Base-by-base conservation (phyloP, 1,140 invertebrate species). In the Aphaenogaster ashmeadi region DNA sequence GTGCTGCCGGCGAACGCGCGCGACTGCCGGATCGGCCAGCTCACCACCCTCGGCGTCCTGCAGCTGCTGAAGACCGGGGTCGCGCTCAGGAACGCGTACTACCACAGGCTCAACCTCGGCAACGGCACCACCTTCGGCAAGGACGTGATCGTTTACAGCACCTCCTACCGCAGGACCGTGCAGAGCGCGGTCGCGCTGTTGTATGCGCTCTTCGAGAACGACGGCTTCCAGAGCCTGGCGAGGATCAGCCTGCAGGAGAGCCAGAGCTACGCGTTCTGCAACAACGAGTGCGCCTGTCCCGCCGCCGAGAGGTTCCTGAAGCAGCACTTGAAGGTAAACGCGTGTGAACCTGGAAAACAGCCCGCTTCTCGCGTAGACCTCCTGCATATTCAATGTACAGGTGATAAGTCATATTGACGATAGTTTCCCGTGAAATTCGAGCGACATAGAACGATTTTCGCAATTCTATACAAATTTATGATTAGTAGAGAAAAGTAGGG, bases 161-260 rank as follows among this genome's bases (percentile, higher is more conserved):
- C 98, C 0, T 96, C 97, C 54, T 98, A 98, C 94, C 96, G 98
- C 8, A 96, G 98, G 91, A 99, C 98, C 13, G 98, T 98, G 89
- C 98, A 99, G 94, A 99, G 98, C 92, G 97, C 97, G 5, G 94
- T 98, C 54, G 98, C 98, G 2, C 96, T 98, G 87, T 93, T 98
- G 13, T 98, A 97, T 95, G 97, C 97, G 0, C 96, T 98, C 83
- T 94, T 98, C 33, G 96, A 97, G 13, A 95, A 96, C 5, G 96
- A 97, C 69, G 92, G 87, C 38, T 95, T 96, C 78, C 95, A 85
- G 89, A 96, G 92, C 91, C 89, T 96, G 89, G 89, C 93, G 3
- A 95, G 95, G 93, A 91, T 97, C 1, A 95, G 94, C 7, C 94
- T 98, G 50, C 95, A 96, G 8, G 98, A 98, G 92, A 97, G 97